A percentile compares a stretch with the other conserved stretches of the same genome.
Evolutionary conservation across 2,888 invertebrate species (phyloP).

Genomic region (Candidula unifasciata): DNA sequence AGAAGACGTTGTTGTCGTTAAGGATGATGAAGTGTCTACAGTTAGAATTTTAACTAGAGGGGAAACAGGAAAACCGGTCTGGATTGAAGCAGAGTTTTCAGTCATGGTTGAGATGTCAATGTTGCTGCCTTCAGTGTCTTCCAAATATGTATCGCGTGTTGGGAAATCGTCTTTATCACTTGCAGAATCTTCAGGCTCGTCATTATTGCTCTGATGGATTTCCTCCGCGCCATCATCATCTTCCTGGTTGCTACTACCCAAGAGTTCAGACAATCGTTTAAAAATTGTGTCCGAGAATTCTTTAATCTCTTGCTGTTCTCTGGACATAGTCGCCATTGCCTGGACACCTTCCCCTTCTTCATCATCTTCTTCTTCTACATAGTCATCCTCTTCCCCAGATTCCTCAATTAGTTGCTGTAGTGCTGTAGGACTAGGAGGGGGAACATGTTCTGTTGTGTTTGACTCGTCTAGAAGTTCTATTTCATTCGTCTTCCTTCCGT

Average conservation of each 20-base stretch:
- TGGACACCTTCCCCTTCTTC: slow-evolving; percentile 4
- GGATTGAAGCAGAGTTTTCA: background rate
- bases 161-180: background rate
- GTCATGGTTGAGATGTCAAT: background rate
- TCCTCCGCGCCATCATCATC: slow-evolving; percentile 51
- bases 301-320: slow-evolving; percentile 49
- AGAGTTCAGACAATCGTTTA: slow-evolving; percentile 64
- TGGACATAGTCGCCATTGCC: background rate
- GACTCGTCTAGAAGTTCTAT: background rate
- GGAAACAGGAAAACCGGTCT: background rate
- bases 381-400: slow-evolving; percentile 52
- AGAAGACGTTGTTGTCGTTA: slow-evolving; percentile 38
- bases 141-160: background rate
- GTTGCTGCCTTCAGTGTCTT: background rate
- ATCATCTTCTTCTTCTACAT: slow-evolving; percentile 32
- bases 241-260: slow-evolving; percentile 61
- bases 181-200: background rate
- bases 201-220: slow-evolving; percentile 45
- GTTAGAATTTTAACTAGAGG: slow-evolving; percentile 1
- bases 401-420: slow-evolving; percentile 58
- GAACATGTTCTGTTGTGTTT: slow-evolving; percentile 49
- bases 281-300: slow-evolving; percentile 66
- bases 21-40: slow-evolving; percentile 40
- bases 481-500: background rate
- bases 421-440: slow-evolving; percentile 65